phyloP scores from a whole-genome alignment of 2,888 invertebrate species.

The Pharmacophagus antenor region DNA sequence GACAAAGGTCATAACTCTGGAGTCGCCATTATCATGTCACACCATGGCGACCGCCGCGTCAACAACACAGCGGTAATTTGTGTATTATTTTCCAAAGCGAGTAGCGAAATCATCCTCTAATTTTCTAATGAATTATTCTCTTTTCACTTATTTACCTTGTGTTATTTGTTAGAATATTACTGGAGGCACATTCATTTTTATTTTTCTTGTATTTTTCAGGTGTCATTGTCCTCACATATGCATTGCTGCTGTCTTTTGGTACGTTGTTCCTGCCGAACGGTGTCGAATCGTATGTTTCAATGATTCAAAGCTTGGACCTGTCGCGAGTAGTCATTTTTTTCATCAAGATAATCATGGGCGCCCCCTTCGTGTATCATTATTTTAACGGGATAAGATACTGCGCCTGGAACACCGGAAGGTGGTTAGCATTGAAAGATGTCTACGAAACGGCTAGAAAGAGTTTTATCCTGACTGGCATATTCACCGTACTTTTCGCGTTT shows the following conservation, averaged over 20 bases:
- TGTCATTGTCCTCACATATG: constrained; percentile 44
- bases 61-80: neutral
- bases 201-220: constrained; percentile 47
- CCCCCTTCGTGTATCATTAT: constrained; percentile 60
- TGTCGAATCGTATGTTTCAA: constrained; percentile 55
- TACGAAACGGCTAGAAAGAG: constrained; percentile 45
- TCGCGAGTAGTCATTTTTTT: constrained; percentile 40
- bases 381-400: constrained; percentile 58
- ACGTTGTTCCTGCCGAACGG: constrained; percentile 60
- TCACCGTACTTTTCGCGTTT: constrained; percentile 45
- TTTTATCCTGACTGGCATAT: constrained; percentile 37
- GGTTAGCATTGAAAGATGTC: constrained; percentile 46
- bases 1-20: constrained; percentile 4
- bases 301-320: constrained; percentile 61
- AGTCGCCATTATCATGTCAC: neutral
- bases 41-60: constrained; percentile 2
- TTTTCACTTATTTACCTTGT: neutral
- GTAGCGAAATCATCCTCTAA: too few species aligned
- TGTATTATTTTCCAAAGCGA: neutral
- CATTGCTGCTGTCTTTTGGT: constrained; percentile 48
- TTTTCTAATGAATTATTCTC: too few species aligned
- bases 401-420: constrained; percentile 51
- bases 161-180: neutral
- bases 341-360: constrained; percentile 51
- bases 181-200: neutral